Base-by-base conservation (phyloP, 2,888 invertebrate species). In the Hydropsyche betteni region DNA sequence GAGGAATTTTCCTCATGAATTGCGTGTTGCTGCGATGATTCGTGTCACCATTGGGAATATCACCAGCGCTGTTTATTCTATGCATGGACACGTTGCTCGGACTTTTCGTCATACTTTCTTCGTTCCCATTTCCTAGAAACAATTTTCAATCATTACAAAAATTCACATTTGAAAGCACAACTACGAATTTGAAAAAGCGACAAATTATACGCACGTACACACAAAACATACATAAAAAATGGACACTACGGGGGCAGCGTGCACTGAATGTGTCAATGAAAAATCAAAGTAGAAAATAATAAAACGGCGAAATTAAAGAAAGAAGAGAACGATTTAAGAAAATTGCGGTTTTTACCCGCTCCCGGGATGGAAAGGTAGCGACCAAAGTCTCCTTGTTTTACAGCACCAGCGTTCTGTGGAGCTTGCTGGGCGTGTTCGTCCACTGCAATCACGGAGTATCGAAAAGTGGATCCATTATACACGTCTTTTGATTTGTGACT, bases 1-100 rank as follows among this genome's bases (percentile, higher is more conserved):
- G 91, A 12, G 99, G 99, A 83, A 99, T 96, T 87, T 99, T 99
- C 78, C 95, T 90, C 96, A 98, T 96, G 82, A 98, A 98, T 81
- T 97, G 90, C 75, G 93, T 92, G 83, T 98, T 98, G 79, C 92
- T 91, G 88, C 95, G 89, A 82, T 92, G 92, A 83, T 90, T 90
- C 78, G 89, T 86, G 80, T 92, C 92, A 61, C 90, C 90, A 81
- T 90, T 90, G 81, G 89, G 85, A 1, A 88, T 82, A 80, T 91
- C 91, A 16, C 89, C 89, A 34, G 92, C 88, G 83, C 95, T 95
- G 79, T 92, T 91, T 83, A 94, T 94, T 78, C 94, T 87, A 81
- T 90, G 90, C 88, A 96, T 94, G 36, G 95, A 95, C 76, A 92
- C 87, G 81, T 89, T 92, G 84, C 95, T 95, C 58, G 94, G 93